Evolutionary conservation across 1,140 invertebrate species (phyloP), one percentile per base, ranked within the genome.

Genomic region (Cydia pomonella): DNA sequence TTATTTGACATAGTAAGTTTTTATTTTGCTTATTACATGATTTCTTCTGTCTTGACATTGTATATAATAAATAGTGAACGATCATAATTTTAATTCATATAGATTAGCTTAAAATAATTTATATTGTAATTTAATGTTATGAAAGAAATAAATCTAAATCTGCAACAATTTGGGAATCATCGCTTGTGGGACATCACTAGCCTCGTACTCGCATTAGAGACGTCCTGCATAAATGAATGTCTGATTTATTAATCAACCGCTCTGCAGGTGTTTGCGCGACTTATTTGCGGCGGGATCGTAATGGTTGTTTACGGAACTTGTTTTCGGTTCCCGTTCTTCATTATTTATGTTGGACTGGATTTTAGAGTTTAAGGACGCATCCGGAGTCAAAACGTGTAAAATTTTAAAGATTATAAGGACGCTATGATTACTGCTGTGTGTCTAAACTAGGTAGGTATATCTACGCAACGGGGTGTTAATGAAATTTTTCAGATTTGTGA

Each of bases 191-290:
- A 59, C 53, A 59, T 59, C 53, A 18, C 74, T 79, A 73, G 38
- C 76, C 69, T 74, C 77, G 74, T 33, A 33, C 81, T 76, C 63
- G 73, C 76, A 79, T 75, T 75, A 74, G 76, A 78, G 77, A 80
- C 76, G 75, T 77, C 76, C 75, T 81, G 85, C 80, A 87, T 89
- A 87, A 87, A 89, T 89, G 87, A 89, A 89, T 89, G 84, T 79
- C 81, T 89, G 84, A 89, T 89, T 86, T 84, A 82, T 81, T 88
- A 85, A 88, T 88, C 86, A 87, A 82, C 79, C 72, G 78, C 62
- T 47, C 27, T n/a, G 27, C 64, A 69, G 64, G 64, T 69, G 62
- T 63, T 63, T 63, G 62, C 25, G 63, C 63, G 27, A 66, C 63
- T 66, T 66, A 66, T 66, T 66, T 66, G 63, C 25, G 63, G 63